These are phyloP conservation scores for Rhingia campestris DNA, from an alignment of 2,888 invertebrate species.

Conservation along the genomic window DNA sequence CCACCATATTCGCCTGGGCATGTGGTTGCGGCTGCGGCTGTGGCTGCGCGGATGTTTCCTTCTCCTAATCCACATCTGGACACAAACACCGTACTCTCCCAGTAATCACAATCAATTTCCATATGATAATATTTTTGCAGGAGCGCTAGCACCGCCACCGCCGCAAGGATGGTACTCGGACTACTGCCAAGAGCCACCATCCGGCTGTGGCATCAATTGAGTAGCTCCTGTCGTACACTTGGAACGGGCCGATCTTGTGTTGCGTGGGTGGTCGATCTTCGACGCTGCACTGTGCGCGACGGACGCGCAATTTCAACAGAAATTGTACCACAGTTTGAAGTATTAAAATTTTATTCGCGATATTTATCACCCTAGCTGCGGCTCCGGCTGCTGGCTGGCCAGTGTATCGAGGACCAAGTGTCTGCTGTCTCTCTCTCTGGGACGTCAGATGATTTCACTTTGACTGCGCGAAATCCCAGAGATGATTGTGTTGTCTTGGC, in stretches of 20 bases:
- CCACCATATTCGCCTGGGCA: conserved; percentile 61
- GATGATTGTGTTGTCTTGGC: conserved; percentile 71
- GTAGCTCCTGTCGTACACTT: conserved; percentile 70
- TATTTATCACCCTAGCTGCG: conserved; percentile 66
- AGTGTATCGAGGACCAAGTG: conserved; percentile 28
- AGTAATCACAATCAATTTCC: conserved; percentile 76
- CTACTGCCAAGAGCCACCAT: conserved; percentile 11
- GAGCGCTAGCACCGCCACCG: conserved; percentile 39
- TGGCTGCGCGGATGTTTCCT: conserved; percentile 45
- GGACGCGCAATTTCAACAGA: conserved; percentile 71
- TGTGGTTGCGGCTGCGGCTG: neutral
- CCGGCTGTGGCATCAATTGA: conserved; percentile 23
- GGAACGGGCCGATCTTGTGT: conserved; percentile 40
- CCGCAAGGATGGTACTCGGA: conserved; percentile 15
- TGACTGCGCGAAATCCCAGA: conserved; percentile 55
- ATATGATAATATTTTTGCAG: conserved; percentile 78
- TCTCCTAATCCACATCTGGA: conserved; percentile 73
- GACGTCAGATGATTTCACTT: conserved; percentile 66
- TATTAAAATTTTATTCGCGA: conserved; percentile 74
- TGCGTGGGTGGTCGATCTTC: conserved; percentile 73
- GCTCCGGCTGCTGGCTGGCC: neutral
- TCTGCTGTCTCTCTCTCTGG: conserved; percentile 24
- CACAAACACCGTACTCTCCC: conserved; percentile 64
- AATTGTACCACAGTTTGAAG: conserved; percentile 74
- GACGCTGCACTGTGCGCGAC: conserved; percentile 50